Percentiles rank a stretch among this genome's conserved stretches.
Evolutionary conservation across 1,140 invertebrate genomes (phyloP).

Genomic region (Platorchestia sp.): DNA sequence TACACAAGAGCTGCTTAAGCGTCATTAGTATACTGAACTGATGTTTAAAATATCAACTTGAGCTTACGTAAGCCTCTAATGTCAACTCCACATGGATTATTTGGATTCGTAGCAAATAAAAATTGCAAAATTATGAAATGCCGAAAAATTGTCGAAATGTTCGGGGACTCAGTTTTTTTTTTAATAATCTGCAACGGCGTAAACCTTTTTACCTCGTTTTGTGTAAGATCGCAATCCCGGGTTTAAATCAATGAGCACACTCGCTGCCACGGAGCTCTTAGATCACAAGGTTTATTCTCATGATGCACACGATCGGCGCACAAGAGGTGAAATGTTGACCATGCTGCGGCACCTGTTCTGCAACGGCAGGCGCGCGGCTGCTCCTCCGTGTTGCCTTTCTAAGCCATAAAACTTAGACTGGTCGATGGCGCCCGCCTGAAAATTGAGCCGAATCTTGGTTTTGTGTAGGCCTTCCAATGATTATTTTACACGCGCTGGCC

Average conservation of each 20-base stretch:
- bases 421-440: background rate
- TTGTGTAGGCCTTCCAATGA: constrained; percentile 43
- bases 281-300: background rate
- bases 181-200: no score
- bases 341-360: background rate
- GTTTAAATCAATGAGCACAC: no score
- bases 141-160: background rate
- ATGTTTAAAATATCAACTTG: no score
- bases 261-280: background rate
- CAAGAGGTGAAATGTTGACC: background rate
- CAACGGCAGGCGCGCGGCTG: background rate
- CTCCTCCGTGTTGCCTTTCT: constrained; percentile 6
- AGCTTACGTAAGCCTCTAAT: no score
- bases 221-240: background rate
- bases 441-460: constrained; percentile 38
- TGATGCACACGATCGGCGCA: background rate
- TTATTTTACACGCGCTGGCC: constrained; percentile 3
- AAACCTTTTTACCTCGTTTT: no score
- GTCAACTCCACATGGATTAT: no score
- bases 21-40: no score
- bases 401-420: background rate
- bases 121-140: no score
- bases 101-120: no score
- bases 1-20: no score
- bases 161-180: background rate